Conservation (phyloP, 2,113 vertebrate species). For the Oxyura jamaicensis region DNA sequence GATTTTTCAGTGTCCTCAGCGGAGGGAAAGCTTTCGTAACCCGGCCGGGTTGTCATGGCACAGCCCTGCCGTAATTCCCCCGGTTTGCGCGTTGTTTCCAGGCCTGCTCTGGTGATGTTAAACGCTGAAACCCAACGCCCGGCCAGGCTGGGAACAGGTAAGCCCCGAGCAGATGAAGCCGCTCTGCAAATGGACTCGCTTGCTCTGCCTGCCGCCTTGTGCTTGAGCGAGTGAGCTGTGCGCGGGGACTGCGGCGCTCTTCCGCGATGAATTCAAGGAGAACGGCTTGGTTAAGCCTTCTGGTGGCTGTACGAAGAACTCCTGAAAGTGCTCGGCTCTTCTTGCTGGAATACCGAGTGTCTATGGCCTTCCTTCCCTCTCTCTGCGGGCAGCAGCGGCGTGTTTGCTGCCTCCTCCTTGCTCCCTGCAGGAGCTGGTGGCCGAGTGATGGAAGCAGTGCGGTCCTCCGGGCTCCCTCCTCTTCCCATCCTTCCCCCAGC, state of each 20-base stretch:
- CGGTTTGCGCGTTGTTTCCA: neutral
- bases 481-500: neutral
- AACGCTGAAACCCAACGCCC: conserved; percentile 16
- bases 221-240: neutral
- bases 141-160: conserved; percentile 29
- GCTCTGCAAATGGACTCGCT: neutral
- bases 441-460: too few species aligned
- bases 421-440: neutral
- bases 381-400: neutral
- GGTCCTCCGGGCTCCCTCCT: neutral
- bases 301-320: neutral
- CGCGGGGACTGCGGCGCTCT: neutral
- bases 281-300: neutral
- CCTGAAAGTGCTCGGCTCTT: neutral
- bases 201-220: neutral
- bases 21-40: neutral
- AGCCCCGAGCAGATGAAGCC: conserved; percentile 34
- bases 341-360: neutral
- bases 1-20: neutral
- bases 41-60: neutral
- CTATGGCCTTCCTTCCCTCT: neutral
- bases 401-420: neutral
- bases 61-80: neutral
- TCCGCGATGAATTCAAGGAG: neutral
- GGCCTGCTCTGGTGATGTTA: neutral